Base-by-base conservation (phyloP, 2,888 invertebrate species). In the Lithophane ornitopus region DNA sequence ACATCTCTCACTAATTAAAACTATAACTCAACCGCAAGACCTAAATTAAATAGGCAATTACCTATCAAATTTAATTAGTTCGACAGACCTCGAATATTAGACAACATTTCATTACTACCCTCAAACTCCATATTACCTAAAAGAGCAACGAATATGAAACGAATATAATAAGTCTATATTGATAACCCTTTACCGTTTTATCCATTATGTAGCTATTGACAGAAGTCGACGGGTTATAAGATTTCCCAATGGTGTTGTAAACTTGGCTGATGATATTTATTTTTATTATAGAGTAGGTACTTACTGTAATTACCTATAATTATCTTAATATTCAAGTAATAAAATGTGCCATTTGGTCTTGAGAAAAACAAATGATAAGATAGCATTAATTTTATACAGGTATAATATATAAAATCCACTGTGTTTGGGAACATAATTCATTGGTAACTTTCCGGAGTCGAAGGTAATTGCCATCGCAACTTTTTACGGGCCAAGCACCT, bases 41-140 rank as follows among this genome's bases (percentile, higher is more conserved):
- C 62, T 44, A 19, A 59, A 67, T 78, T 58, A 67, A 70, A 70
- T 63, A 58, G 26, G 46, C 70, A 73, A 82, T 77, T 70, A n/a
- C n/a, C n/a, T n/a, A 78, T 14, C 52, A 14, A 28, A 62, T 41
- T n/a, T 59, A 77, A 80, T 81, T 76, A 59, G 19, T 52, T 68
- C 41, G 26, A 34, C 34, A 74, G 52, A 49, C 49, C 41, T 44
- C 26, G 41, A 63, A 59, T 22, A 41, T 76, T 49, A 26, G 14
- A 70, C n/a, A 14, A 14, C 54, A 59, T 34, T 49, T 49, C 16
- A 66, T 54, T 74, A 58, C n/a, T 26, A 54, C 3, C 26, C 44
- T 69, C 41, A 19, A 63, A 46, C 12, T 41, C n/a, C 63, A 63
- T 58, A 44, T 65, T 41, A 56, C 9, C 9, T 34, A 26, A 8